A percentile compares a stretch with the other conserved stretches of the same genome.
phyloP scores from a whole-genome alignment of 1,140 invertebrate genomes.

The Euura saliciscinereae region DNA sequence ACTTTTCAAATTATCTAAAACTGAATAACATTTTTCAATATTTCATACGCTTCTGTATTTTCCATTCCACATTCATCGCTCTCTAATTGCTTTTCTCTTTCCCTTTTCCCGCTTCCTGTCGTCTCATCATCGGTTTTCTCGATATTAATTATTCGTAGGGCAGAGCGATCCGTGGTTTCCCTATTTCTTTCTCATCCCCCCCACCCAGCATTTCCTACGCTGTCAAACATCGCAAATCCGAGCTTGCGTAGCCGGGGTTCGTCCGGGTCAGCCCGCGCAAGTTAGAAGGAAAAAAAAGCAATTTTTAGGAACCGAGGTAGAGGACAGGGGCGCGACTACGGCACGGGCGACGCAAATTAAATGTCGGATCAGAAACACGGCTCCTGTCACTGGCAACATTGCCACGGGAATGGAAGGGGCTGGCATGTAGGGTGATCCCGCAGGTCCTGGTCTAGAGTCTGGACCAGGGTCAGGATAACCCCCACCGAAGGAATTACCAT shows the following conservation, averaged over 20 bases:
- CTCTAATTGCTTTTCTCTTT: not conserved
- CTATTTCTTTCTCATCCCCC: not conserved
- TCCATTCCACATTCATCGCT: too few relatives aligned
- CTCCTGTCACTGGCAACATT: slow-evolving; percentile 37
- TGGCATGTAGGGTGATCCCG: not conserved
- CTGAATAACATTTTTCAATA: too few relatives aligned
- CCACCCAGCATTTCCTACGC: not conserved
- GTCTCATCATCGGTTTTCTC: not conserved
- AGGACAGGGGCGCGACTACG: not conserved
- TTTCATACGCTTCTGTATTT: too few relatives aligned
- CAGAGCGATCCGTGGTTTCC: not conserved
- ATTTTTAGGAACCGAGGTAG: slow-evolving; percentile 18
- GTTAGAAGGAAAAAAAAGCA: slow-evolving; percentile 16
- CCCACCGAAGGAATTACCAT: slow-evolving; percentile 31
- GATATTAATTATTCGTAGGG: not conserved
- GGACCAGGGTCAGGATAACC: not conserved
- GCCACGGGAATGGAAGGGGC: slow-evolving; percentile 24
- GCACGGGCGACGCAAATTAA: slow-evolving; percentile 39
- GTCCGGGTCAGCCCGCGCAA: not conserved
- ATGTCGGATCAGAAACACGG: slow-evolving; percentile 40
- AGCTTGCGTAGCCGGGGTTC: not conserved
- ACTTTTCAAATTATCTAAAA: too few relatives aligned
- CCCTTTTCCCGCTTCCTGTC: not conserved
- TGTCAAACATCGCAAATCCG: not conserved
- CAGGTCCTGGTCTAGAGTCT: not conserved